Conservation (phyloP, 2,797 vertebrate species). For the Myripristis murdjan region DNA sequence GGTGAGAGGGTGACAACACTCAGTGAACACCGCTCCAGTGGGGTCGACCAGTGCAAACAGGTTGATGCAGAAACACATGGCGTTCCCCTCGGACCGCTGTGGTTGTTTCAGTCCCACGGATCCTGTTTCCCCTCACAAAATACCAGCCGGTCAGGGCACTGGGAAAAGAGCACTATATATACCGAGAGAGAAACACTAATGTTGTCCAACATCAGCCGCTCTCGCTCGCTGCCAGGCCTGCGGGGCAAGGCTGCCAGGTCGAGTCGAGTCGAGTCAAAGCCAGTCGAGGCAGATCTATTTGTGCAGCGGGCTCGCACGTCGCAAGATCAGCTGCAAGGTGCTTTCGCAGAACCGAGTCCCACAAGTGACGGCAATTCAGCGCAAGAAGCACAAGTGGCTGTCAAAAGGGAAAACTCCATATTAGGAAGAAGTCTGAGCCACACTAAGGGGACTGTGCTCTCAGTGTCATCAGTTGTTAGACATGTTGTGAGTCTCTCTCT, state of each 20-base stretch:
- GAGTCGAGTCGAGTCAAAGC: conserved; percentile 64
- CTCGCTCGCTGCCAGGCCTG: conserved; percentile 19
- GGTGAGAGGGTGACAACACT: neutral
- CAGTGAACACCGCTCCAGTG: neutral
- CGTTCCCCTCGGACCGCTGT: conserved; percentile 47
- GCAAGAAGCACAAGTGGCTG: conserved; percentile 5
- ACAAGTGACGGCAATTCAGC: conserved; percentile 41
- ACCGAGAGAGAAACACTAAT: conserved; percentile 65
- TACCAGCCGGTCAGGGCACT: conserved; percentile 73
- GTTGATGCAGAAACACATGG: conserved; percentile 31
- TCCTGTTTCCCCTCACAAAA: conserved; percentile 82
- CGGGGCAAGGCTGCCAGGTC: conserved; percentile 49
- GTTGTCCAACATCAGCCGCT: conserved; percentile 59
- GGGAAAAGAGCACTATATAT: conserved; percentile 82
- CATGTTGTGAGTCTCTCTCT: neutral
- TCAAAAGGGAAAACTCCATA: conserved; percentile 25
- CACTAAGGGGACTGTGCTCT: neutral
- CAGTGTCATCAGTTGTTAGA: neutral
- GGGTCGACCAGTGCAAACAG: conserved; percentile 49
- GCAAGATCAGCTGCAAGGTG: conserved; percentile 46
- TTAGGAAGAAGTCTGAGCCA: neutral
- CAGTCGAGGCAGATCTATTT: conserved; percentile 45
- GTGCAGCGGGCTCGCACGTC: neutral
- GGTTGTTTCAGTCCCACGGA: conserved; percentile 64
- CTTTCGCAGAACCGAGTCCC: conserved; percentile 56